A percentile compares a stretch with the other conserved stretches of the same genome.
These are phyloP conservation scores for Hemibagrus guttatus DNA, from an alignment of 2,797 vertebrate species.

Conservation along the genomic window DNA sequence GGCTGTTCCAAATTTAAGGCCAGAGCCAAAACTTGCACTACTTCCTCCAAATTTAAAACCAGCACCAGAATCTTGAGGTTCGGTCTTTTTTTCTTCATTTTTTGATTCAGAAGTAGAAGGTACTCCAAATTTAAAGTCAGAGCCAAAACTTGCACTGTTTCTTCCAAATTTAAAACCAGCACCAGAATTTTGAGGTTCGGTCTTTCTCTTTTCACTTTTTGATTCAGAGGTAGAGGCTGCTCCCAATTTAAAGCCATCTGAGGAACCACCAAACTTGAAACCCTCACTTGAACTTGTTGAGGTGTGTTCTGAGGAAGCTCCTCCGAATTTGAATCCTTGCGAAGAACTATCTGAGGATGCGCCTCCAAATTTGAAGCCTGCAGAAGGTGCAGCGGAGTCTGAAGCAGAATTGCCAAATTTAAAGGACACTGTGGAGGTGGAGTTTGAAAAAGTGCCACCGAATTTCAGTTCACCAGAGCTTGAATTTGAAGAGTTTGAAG, in stretches of 20 bases:
- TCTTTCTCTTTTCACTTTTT: slow-evolving; percentile 76
- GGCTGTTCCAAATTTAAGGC: slow-evolving; percentile 73
- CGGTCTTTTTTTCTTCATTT: slow-evolving; percentile 77
- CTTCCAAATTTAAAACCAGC: slow-evolving; percentile 81
- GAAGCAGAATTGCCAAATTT: slow-evolving; percentile 71
- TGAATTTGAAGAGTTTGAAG: slow-evolving; percentile 59
- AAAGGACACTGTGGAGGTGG: slow-evolving; percentile 66
- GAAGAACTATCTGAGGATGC: background rate
- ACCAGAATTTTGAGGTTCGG: slow-evolving; percentile 66
- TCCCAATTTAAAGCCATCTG: slow-evolving; percentile 75
- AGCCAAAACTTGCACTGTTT: slow-evolving; percentile 39
- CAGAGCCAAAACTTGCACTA: slow-evolving; percentile 41
- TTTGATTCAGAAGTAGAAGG: slow-evolving; percentile 68
- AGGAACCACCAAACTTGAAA: slow-evolving; percentile 67
- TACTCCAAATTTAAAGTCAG: slow-evolving; percentile 73
- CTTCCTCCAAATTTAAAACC: slow-evolving; percentile 80
- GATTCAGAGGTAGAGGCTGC: slow-evolving; percentile 68
- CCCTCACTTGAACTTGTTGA: slow-evolving; percentile 58
- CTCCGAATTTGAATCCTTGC: background rate
- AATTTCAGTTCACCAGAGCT: slow-evolving; percentile 77
- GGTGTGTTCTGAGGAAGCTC: slow-evolving; percentile 6
- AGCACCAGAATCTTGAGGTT: slow-evolving; percentile 64
- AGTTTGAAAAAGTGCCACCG: slow-evolving; percentile 65
- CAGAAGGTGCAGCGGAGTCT: slow-evolving; percentile 65
- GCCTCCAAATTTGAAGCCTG: slow-evolving; percentile 67